phyloP scores from a whole-genome alignment of 2,797 vertebrate species.

The Enteromius fasciolatus region DNA sequence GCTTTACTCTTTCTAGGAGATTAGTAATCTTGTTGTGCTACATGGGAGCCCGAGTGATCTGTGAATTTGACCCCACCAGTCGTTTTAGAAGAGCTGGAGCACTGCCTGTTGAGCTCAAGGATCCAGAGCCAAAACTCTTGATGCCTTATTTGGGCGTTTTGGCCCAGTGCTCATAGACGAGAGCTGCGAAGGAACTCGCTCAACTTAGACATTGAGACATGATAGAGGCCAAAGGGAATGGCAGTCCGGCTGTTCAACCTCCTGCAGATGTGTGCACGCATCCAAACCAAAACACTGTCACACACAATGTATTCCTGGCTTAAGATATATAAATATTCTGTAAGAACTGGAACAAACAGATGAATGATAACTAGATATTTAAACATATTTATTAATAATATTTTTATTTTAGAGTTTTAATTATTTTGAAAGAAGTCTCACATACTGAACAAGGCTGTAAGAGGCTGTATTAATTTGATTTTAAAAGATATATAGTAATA shows the following conservation, averaged over 20 bases:
- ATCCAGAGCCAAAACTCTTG: conserved; percentile 75
- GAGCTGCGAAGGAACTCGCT: conserved; percentile 76
- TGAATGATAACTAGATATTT: neutral
- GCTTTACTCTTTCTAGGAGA: conserved; percentile 32
- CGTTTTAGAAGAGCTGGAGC: conserved; percentile 70
- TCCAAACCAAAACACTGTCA: conserved; percentile 18
- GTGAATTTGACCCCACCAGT: conserved; percentile 73
- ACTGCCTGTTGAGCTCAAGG: conserved; percentile 79
- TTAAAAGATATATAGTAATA: neutral
- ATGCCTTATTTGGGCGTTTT: conserved; percentile 85
- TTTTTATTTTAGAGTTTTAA: neutral
- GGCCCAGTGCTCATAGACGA: conserved; percentile 78
- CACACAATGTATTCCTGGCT: neutral
- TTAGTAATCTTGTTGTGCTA: conserved; percentile 27
- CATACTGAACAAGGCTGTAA: neutral
- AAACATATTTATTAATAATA: neutral
- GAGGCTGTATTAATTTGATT: neutral
- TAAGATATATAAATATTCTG: neutral
- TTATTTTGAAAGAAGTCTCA: neutral
- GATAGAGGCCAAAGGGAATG: conserved; percentile 69
- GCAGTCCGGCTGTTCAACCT: conserved; percentile 57
- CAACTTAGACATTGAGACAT: conserved; percentile 65
- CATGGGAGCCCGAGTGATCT: conserved; percentile 67
- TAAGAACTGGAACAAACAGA: neutral
- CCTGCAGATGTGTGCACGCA: conserved; percentile 17